These are phyloP conservation scores for Microtus montanus DNA, from an alignment of 2,113 vertebrate species.

Conservation along the genomic window DNA sequence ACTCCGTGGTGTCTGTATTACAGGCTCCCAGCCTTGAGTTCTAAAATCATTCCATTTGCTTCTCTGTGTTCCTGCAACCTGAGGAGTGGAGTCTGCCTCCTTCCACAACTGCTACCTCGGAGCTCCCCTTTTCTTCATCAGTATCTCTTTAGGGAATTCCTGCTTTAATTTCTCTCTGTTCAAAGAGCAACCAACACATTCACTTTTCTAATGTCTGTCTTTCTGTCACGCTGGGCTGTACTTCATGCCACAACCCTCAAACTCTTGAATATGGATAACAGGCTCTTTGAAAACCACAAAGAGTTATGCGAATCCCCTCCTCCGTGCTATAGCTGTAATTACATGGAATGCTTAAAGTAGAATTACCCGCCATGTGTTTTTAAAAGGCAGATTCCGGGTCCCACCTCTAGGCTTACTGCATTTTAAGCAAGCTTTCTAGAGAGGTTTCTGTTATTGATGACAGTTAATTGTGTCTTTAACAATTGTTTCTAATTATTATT, in stretches of 20 bases:
- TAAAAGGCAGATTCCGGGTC: not conserved
- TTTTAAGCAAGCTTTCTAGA: constrained; percentile 20
- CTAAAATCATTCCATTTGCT: not conserved
- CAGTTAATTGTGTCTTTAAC: not conserved
- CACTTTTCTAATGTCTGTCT: not conserved
- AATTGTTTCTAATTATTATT: not conserved
- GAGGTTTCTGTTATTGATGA: not conserved
- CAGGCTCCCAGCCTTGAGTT: not conserved
- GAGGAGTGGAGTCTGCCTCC: not conserved
- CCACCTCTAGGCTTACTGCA: not conserved
- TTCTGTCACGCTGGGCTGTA: not conserved
- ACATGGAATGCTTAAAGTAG: not conserved
- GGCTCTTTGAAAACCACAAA: not conserved
- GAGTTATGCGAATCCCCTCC: not conserved
- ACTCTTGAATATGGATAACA: not conserved
- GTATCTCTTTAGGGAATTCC: not conserved
- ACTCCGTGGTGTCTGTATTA: too few relatives aligned
- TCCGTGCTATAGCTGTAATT: not conserved
- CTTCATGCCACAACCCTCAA: not conserved
- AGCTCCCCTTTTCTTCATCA: not conserved
- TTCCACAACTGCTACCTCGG: not conserved
- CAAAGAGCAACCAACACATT: not conserved
- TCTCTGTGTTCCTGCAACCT: not conserved
- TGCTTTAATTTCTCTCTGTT: not conserved
- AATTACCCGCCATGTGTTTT: not conserved